Conservation (phyloP, 2,888 invertebrate genomes). For the Megaustenia siamemsis region DNA sequence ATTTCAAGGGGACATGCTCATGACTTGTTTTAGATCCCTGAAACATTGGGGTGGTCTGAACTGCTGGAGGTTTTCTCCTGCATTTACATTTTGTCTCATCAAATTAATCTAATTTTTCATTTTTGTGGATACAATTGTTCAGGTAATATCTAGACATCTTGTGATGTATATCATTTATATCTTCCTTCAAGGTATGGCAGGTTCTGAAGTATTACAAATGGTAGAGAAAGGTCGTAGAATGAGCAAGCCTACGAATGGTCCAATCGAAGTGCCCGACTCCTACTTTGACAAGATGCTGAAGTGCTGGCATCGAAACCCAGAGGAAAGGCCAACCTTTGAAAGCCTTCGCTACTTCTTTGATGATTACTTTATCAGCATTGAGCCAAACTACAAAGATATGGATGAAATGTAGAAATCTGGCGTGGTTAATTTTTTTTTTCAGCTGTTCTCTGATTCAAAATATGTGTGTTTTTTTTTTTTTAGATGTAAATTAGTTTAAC, state of each 20-base stretch:
- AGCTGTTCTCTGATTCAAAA: no score
- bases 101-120: no score
- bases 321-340: conserved; percentile 97
- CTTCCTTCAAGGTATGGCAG: conserved; percentile 66
- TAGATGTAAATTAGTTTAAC: no score
- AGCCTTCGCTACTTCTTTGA: conserved; percentile 83
- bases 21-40: no score
- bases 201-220: conserved; percentile 69
- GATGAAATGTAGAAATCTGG: conserved; percentile 49
- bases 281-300: conserved; percentile 96
- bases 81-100: no score
- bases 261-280: conserved; percentile 88
- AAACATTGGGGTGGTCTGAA: no score
- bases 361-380: conserved; percentile 77
- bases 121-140: background rate
- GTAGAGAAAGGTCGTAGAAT: conserved; percentile 94
- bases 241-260: conserved; percentile 88
- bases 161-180: no score
- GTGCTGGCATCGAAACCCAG: conserved; percentile 95
- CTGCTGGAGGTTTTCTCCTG: no score
- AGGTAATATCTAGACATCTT: no score
- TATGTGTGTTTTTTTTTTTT: no score
- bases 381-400: conserved; percentile 83
- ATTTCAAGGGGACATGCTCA: no score
- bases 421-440: no score